These are phyloP conservation scores for Drosophila repletoides DNA, from an alignment of 1,140 invertebrate species.

Conservation along the genomic window DNA sequence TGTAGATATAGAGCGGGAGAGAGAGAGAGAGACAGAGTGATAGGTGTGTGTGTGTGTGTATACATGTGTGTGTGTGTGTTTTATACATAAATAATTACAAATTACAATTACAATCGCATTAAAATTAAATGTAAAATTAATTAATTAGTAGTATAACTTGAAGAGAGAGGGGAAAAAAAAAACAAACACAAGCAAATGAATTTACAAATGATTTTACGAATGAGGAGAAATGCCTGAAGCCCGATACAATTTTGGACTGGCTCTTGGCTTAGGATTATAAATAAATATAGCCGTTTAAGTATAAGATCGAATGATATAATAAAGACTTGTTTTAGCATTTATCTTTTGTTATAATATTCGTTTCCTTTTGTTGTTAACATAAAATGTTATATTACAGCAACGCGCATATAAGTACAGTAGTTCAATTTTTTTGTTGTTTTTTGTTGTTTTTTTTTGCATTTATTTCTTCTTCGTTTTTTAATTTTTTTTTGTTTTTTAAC, in stretches of 20 bases:
- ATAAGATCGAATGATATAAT: conserved; percentile 49
- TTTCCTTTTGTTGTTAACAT: conserved; percentile 57
- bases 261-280: conserved; percentile 24
- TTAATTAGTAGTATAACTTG: conserved; percentile 20
- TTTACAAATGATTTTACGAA: conserved; percentile 72
- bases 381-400: conserved; percentile 79
- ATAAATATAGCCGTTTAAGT: conserved; percentile 39
- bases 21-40: conserved; percentile 6
- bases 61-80: conserved; percentile 12
- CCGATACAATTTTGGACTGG: neutral
- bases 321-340: conserved; percentile 31
- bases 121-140: conserved; percentile 63
- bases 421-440: conserved; percentile 55
- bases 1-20: conserved; percentile 10
- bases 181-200: neutral
- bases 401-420: conserved; percentile 77
- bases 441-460: conserved; percentile 31
- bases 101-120: conserved; percentile 65
- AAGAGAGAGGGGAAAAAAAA: conserved; percentile 22
- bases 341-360: conserved; percentile 45
- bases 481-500: conserved; percentile 27
- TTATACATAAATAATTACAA: conserved; percentile 80
- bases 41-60: conserved; percentile 1
- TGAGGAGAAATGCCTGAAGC: conserved; percentile 42
- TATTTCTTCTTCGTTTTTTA: conserved; percentile 33